Base-by-base conservation (phyloP, 2,888 invertebrate genomes). In the Coleophora deauratella region DNA sequence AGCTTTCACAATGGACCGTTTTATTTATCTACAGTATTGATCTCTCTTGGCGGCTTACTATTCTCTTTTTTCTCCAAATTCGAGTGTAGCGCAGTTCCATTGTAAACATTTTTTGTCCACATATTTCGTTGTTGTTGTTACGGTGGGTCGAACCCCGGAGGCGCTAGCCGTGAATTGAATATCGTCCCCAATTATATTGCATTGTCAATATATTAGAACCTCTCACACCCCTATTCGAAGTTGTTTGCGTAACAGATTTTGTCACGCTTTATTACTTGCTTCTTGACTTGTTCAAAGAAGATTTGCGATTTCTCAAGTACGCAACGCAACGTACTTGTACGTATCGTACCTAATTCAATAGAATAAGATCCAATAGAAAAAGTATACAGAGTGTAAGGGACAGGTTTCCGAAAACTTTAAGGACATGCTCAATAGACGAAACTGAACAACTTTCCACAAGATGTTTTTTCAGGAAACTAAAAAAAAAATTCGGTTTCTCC, bases 21-120 rank as follows among this genome's bases (percentile, higher is more conserved):
- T 67, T 71, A 70, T 72, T 77, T 77, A 79, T 80, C 80, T 72
- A 57, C 59, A 62, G 59, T 73, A 75, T 77, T 68, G 74, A 81
- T 79, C 79, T 80, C 59, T 51, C 63, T 62, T 55, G 56, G 55
- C 58, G 57, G 63, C 62, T 66, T 63, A 62, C 61, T 66, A 60
- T 66, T 69, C 65, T 68, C 66, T 66, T 68, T 68, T 59, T 58
- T 51, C 44, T 54, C 15, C 35, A 44, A 37, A 41, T 66, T 63
- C 59, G 51, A 62, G 65, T 62, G 63, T 64, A 58, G 65, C 66
- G 73, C 71, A 72, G 77, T 74, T 63, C 69, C 55, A 66, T 73
- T 75, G 68, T 73, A 62, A 67, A 66, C 55, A 62, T 73, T 79
- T 80, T 81, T 81, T 81, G 72, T 73, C 64, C 68, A 69, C 72